Evolutionary conservation across 2,888 invertebrate genomes (phyloP).

Genomic region (Pecten maximus): DNA sequence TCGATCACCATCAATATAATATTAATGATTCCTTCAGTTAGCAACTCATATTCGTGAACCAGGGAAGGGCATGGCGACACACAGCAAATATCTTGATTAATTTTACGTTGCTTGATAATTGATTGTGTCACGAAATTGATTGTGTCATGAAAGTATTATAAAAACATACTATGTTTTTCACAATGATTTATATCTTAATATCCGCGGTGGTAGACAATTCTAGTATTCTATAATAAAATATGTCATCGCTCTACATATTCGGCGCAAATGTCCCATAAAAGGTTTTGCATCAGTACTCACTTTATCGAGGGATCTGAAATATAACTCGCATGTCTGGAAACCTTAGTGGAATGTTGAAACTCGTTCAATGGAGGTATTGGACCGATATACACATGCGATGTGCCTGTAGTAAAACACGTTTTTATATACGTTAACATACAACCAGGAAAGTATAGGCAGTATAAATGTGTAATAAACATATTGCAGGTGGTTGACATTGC

Average conservation of each 20-base stretch:
- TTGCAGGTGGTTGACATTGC: too few species aligned
- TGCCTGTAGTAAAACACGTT: too few species aligned
- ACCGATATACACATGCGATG: too few species aligned
- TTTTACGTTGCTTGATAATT: neutral
- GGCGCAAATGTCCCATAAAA: neutral
- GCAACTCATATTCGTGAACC: neutral
- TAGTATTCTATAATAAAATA: neutral
- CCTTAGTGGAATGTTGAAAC: too few species aligned
- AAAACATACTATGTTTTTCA: neutral
- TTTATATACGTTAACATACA: too few species aligned
- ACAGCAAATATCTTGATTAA: neutral
- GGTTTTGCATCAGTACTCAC: too few species aligned
- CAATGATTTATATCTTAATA: neutral
- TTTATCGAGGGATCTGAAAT: too few species aligned
- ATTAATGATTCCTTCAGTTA: neutral
- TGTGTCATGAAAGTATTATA: neutral
- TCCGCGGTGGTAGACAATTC: neutral
- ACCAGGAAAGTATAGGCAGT: too few species aligned
- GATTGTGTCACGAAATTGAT: neutral
- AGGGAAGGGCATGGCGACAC: neutral
- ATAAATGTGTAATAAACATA: too few species aligned
- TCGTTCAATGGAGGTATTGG: too few species aligned
- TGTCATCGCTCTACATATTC: neutral
- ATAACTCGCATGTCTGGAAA: too few species aligned
- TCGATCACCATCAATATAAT: neutral